Evolutionary conservation across 2,888 invertebrate species (phyloP), one percentile per base, ranked within the genome.

Genomic region (Ornithoptera alexandrae): DNA sequence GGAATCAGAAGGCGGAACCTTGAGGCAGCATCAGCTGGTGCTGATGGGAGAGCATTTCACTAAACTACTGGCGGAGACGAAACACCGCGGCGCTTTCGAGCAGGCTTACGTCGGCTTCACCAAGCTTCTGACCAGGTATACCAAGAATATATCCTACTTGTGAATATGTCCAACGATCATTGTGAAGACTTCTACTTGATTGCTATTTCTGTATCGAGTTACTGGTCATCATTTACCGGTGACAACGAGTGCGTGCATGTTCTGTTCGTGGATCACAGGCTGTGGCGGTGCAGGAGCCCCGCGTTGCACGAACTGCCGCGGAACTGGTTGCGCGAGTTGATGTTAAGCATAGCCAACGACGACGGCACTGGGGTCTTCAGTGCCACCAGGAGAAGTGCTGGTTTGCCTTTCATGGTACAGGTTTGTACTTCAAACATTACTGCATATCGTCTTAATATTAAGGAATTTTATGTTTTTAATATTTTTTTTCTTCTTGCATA

Each of bases 41-140:
- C 78, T 83, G 39, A 94, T 96, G 60, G 96, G 96, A 0, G 93
- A 94, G 39, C 95, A 95, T 80, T 95, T 96, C 79, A 94, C 95
- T 0, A 79, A 87, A 5, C 87, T 97, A 53, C 93, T 97, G 36
- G 89, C 94, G 0, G 94, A 95, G 82, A 97, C 97, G 0, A 97
- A 97, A 84, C 99, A 99, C 87, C 93, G 98, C 71, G 99, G 99
- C 1, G 99, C 99, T n/a, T 98, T 99, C 86, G 99, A 99, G 83
- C 97, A 98, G 86, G 98, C 97, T 0, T 97, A 97, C 81, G 95
- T 97, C 17, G 98, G 98, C 0, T 98, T 98, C 88, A 94, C 95
- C 2, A 94, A 95, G 78, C 89, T 98, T 62, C 95, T 97, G 74
- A 87, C 93, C 0, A 94, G 95, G 84, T 93, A 30, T 1, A 42